phyloP scores from a whole-genome alignment of 2,888 invertebrate species.

The Cataglyphis albicans region DNA sequence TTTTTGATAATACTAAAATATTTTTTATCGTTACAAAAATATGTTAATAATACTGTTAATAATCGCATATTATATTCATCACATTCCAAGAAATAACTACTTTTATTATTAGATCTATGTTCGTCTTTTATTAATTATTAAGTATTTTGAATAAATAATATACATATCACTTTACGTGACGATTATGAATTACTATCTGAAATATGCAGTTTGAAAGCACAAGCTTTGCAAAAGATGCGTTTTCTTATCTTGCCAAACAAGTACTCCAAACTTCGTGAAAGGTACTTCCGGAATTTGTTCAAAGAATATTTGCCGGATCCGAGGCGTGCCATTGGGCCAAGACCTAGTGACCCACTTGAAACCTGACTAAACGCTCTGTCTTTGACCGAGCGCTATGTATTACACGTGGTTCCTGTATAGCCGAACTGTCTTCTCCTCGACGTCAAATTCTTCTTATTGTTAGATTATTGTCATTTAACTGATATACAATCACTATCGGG shows the following conservation, averaged over 20 bases:
- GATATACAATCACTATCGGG: neutral
- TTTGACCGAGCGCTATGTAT: slow-evolving; percentile 29
- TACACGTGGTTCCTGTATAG: slow-evolving; percentile 20
- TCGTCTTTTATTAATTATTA: neutral
- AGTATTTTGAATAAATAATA: neutral
- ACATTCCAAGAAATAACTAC: neutral
- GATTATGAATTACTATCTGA: neutral
- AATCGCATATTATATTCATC: neutral
- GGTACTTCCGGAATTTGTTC: slow-evolving; percentile 64
- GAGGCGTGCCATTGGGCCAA: slow-evolving; percentile 77
- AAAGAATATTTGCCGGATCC: slow-evolving; percentile 68
- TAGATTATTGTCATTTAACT: neutral
- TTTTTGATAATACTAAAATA: neutral
- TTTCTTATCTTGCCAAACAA: neutral
- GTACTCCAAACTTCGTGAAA: slow-evolving; percentile 63
- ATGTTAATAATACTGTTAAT: too few species aligned
- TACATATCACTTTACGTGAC: neutral
- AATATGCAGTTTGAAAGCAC: neutral
- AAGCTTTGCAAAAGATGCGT: neutral
- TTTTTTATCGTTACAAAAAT: neutral
- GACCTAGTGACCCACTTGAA: slow-evolving; percentile 81
- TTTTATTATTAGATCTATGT: neutral
- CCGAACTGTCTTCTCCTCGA: slow-evolving; percentile 48
- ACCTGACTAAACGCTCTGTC: slow-evolving; percentile 46
- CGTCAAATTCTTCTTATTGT: neutral